Evolutionary conservation across 2,797 vertebrate genomes (phyloP).

Genomic region (Knipowitschia caucasica): DNA sequence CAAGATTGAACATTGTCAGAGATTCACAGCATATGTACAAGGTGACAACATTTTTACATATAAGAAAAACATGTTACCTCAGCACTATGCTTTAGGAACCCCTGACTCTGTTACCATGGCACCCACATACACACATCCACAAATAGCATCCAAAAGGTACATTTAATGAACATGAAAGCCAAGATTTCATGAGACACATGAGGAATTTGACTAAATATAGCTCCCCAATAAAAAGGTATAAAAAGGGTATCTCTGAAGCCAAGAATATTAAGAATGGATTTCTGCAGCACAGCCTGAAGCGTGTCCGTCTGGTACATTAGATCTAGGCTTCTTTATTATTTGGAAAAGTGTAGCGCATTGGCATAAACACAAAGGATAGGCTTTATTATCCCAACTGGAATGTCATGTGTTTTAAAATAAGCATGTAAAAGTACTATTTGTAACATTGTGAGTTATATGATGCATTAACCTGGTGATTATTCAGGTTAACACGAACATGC

Average conservation of each 20-base stretch:
- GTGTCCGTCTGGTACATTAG: conserved; percentile 10
- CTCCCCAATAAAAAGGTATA: conserved; percentile 24
- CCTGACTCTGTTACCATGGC: conserved; percentile 12
- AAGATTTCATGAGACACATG: conserved; percentile 35
- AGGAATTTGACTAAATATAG: conserved; percentile 39
- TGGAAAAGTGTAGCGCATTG: conserved; percentile 4
- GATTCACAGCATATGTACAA: conserved; percentile 46
- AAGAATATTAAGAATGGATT: conserved; percentile 40
- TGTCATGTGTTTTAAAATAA: background rate
- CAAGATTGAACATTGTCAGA: no score
- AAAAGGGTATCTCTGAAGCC: conserved; percentile 18
- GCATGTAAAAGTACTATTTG: background rate
- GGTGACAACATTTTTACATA: conserved; percentile 43
- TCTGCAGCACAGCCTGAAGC: conserved; percentile 4
- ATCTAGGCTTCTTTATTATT: conserved; percentile 14
- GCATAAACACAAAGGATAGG: background rate
- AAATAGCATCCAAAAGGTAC: conserved; percentile 41
- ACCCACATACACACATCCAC: conserved; percentile 19
- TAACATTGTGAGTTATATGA: background rate
- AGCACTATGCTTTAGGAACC: conserved; percentile 17
- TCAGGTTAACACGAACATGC: background rate
- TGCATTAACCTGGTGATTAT: background rate
- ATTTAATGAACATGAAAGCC: conserved; percentile 53
- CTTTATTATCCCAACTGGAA: background rate
- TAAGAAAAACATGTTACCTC: conserved; percentile 36